Conservation (phyloP, 2,113 vertebrate species). For the Lepus americanus region DNA sequence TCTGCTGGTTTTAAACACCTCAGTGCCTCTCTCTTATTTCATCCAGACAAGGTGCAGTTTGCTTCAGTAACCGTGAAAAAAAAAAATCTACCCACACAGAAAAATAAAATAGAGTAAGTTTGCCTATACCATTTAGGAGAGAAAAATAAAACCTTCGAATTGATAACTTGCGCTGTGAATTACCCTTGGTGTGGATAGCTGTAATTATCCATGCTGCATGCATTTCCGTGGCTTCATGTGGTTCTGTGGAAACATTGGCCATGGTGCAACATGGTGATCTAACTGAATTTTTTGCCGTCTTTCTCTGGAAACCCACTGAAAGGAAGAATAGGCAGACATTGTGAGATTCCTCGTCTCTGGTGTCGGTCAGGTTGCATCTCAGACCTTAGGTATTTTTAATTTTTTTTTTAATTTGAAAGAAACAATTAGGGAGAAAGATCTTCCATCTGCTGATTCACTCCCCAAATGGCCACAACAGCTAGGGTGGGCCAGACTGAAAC, state of each 20-base stretch:
- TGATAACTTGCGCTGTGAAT: neutral
- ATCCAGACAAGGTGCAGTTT: neutral
- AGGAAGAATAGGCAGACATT: neutral
- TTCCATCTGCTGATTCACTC: no score
- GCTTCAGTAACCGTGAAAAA: neutral
- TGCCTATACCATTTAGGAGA: neutral
- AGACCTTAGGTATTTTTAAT: neutral
- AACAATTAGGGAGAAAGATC: no score
- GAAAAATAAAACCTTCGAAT: neutral
- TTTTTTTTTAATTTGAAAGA: no score
- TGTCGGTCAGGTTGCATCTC: neutral
- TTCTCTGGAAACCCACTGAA: neutral
- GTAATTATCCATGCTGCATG: neutral
- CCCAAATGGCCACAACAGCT: no score
- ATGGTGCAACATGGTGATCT: neutral
- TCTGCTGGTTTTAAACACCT: neutral
- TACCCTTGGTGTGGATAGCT: neutral
- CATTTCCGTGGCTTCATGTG: neutral
- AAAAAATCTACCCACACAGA: neutral
- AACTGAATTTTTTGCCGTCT: neutral
- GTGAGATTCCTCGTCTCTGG: neutral
- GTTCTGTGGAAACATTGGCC: neutral
- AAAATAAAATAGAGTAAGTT: neutral
- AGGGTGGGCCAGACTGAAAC: no score
- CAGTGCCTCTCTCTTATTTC: neutral